Evolutionary conservation across 2,797 vertebrate genomes (phyloP).

Genomic region (Tapirus indicus): DNA sequence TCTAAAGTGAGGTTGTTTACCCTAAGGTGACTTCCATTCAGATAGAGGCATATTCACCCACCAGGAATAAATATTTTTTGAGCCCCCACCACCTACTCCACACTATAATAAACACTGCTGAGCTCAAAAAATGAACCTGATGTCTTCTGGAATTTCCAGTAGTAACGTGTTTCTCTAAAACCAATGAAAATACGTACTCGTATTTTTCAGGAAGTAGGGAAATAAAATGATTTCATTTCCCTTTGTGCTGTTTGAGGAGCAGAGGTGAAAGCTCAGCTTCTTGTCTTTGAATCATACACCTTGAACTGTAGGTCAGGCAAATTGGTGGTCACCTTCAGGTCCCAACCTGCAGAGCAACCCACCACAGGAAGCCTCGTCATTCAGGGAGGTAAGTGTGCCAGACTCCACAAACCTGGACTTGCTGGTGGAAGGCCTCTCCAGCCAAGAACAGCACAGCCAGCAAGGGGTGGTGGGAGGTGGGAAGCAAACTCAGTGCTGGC

Average conservation of each 20-base stretch:
- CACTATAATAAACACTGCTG: not conserved
- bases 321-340: slow-evolving; percentile 72
- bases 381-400: slow-evolving; percentile 58
- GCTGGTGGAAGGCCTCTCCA: slow-evolving; percentile 69
- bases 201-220: slow-evolving; percentile 15
- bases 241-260: not conserved
- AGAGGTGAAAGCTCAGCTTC: not conserved
- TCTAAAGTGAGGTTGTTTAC: not conserved
- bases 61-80: not conserved
- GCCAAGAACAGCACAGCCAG: slow-evolving; percentile 78
- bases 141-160: slow-evolving; percentile 11
- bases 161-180: slow-evolving; percentile 53
- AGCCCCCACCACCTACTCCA: not conserved
- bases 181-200: slow-evolving; percentile 9
- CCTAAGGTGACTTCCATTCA: not conserved
- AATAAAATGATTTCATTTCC: slow-evolving; percentile 51
- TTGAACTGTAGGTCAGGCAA: slow-evolving; percentile 44
- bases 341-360: slow-evolving; percentile 52
- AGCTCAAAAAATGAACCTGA: slow-evolving; percentile 39
- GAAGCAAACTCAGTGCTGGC: slow-evolving; percentile 66
- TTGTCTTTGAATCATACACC: not conserved
- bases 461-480: slow-evolving; percentile 63
- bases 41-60: not conserved
- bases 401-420: slow-evolving; percentile 81
- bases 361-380: slow-evolving; percentile 17